Evolutionary conservation across 1,140 invertebrate genomes (phyloP), one percentile per base, ranked within the genome.

Genomic region (Drosophila nannoptera): DNA sequence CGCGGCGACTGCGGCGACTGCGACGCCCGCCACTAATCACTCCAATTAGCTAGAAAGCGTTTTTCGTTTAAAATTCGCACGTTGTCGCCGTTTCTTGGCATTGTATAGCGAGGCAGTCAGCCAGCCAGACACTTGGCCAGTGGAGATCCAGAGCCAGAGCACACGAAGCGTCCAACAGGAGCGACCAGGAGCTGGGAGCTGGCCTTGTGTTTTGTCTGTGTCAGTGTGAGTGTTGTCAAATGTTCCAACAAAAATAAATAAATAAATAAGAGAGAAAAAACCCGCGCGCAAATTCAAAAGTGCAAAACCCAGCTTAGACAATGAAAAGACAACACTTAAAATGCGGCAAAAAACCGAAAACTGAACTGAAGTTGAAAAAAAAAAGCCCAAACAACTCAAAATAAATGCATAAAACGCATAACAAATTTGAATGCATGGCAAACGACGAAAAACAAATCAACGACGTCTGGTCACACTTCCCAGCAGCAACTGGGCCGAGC

Each of bases 51-150:
- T 86, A 81, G 81, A 84, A 84, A 84, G 76, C 80, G 77, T 69
- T 78, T 88, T 87, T 87, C 73, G 77, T 82, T 88, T 88, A 77
- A 88, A 88, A 87, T 88, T 87, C 83, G 87, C 87, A 84, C 81
- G 76, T 75, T 87, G 83, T 87, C 83, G 83, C 87, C 69, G 76
- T 86, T 87, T 87, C 83, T 88, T 88, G 87, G 83, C 87, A 88
- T 88, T 88, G 78, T 81, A 72, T 56, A 67, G 67, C 64, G 70
- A 72, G 78, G 56, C 75, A 69, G 71, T 48, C 74, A 77, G 77
- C 43, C 70, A 69, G 66, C 46, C 53, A 53, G 49, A 60, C 38
- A 78, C 67, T 80, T 73, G 75, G 78, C 72, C 76, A 72, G 9
- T 7, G 9, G 33, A 38, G 40, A 45, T 31, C 22, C 43, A 50